Evolutionary conservation across 1,140 invertebrate genomes (phyloP).

Genomic region (Dreissena rostriformis): DNA sequence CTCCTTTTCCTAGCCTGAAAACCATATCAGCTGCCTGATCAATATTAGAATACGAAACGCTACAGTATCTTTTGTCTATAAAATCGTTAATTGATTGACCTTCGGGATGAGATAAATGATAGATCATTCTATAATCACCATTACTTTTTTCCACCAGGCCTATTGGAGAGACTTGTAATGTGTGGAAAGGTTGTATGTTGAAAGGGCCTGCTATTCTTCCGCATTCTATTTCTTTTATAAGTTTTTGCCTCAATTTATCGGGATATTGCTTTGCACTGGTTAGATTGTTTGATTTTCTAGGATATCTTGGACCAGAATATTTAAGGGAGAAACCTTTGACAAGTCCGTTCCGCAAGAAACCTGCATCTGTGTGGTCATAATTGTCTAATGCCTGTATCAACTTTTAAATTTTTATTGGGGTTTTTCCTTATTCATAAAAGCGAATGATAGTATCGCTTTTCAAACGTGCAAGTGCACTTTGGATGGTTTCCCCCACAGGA

Average conservation of each 20-base stretch:
- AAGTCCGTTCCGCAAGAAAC: not conserved
- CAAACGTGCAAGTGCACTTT: too few species aligned
- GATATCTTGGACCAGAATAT: not conserved
- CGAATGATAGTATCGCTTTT: too few species aligned
- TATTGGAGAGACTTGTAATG: constrained; percentile 7
- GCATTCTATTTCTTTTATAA: constrained; percentile 12
- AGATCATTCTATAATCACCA: constrained; percentile 27
- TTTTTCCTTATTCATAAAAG: too few species aligned
- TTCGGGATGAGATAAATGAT: constrained; percentile 27
- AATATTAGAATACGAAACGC: constrained; percentile 23
- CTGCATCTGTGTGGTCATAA: not conserved
- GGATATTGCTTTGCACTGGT: constrained; percentile 8
- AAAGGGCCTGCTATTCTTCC: constrained; percentile 24
- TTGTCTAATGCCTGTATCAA: too few species aligned
- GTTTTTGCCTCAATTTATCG: not conserved
- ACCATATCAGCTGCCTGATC: constrained; percentile 23
- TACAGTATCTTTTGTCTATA: constrained; percentile 27
- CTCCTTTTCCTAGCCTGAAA: not conserved
- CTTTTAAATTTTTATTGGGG: too few species aligned
- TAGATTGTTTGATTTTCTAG: constrained; percentile 9
- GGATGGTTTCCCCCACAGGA: too few species aligned
- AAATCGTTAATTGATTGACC: constrained; percentile 26
- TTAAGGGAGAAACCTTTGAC: not conserved
- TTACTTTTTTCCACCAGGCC: constrained; percentile 21
- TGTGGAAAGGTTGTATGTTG: not conserved